Conservation (phyloP, 2,888 invertebrate genomes). For the Ectobius pallidus region DNA sequence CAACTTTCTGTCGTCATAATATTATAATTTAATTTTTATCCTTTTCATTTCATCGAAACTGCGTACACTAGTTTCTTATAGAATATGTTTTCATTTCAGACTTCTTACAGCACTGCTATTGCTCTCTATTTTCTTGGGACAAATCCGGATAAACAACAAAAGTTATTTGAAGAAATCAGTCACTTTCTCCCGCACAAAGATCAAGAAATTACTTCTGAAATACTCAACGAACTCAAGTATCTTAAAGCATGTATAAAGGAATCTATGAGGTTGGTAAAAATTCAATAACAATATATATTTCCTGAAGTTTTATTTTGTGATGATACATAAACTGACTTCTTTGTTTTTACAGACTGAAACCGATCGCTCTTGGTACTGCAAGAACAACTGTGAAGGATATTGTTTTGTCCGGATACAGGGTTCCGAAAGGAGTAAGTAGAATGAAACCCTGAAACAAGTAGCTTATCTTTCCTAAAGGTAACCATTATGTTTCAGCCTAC, state of each 20-base stretch:
- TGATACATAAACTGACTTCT: not conserved
- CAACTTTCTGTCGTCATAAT: no score
- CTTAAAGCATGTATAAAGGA: constrained; percentile 51
- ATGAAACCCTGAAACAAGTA: no score
- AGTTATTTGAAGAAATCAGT: constrained; percentile 52
- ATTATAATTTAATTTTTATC: no score
- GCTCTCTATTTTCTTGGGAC: constrained; percentile 62
- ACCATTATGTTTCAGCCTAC: no score
- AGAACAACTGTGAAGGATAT: constrained; percentile 62
- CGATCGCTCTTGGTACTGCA: constrained; percentile 64
- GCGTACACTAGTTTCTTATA: no score
- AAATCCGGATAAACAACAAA: constrained; percentile 62
- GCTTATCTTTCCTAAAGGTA: no score
- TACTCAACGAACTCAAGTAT: constrained; percentile 51
- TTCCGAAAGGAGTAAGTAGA: constrained; percentile 67
- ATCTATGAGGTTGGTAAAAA: constrained; percentile 37
- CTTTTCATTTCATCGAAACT: no score
- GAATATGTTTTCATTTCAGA: constrained; percentile 47
- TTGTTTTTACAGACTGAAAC: constrained; percentile 54
- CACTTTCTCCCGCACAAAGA: constrained; percentile 41
- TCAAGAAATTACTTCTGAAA: constrained; percentile 50
- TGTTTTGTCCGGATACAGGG: constrained; percentile 65
- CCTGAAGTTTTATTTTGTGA: not conserved
- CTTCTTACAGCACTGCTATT: constrained; percentile 52
- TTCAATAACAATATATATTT: not conserved